Base-by-base conservation (phyloP, 2,113 vertebrate genomes). In the Tonatia bakeri region DNA sequence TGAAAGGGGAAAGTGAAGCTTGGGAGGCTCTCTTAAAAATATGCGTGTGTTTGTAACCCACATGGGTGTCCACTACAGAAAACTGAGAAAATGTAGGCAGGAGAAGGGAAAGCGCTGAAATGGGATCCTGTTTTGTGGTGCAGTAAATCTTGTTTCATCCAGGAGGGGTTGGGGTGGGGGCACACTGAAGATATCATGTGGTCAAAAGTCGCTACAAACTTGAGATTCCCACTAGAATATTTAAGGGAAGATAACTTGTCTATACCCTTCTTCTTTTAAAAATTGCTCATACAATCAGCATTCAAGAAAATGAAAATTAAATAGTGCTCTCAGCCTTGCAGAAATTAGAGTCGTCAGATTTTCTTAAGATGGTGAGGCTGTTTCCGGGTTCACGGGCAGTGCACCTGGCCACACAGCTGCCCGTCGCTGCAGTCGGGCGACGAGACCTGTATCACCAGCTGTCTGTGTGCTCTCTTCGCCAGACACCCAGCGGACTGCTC, bases 401-500 rank as follows among this genome's bases (percentile, higher is more conserved):
- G 40, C 31, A n/a, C 38, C 64, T 70, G 19, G 59, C 64, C 36
- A 1, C 24, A 17, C 16, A 14, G 91, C 79, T 87, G 38, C n/a
- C 67, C 80, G 3, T 2, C 3, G 38, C 14, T 5, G 70, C 5
- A 43, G 38, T 28, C 1, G 36, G 40, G 36, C 0, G 14, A 56
- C 14, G 24, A 59, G 9, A 31, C 40, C 45, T 33, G 10, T 65
- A 12, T 52, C 81, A 67, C 83, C 40, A 45, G 26, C 79, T 67
- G 47, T 94, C 43, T 64, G 12, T 94, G 33, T 96, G 10, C 14
- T 98, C 87, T 98, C 83, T 97, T 92, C 97, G 98, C 50, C 98
- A 99, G 99, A 99, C 99, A 97, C 99, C 99, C 64, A 99, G 93
- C 73, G 99, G 99, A 98, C 97, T 99, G 98, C 98, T 99, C 97